phyloP scores from a whole-genome alignment of 2,113 vertebrate species.

The Lasiurus borealis region DNA sequence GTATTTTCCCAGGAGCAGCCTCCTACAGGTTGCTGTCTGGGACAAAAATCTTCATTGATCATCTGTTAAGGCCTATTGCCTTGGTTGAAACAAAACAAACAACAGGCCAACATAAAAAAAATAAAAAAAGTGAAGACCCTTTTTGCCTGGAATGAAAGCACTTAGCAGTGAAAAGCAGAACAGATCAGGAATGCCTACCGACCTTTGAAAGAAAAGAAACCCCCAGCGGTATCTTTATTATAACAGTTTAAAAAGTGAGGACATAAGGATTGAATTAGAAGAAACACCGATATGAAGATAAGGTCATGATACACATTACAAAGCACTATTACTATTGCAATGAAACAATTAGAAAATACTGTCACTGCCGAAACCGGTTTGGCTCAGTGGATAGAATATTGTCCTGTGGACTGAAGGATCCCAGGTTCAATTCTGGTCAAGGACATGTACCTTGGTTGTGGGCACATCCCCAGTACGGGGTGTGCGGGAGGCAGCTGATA shows the following conservation, averaged over 20 bases:
- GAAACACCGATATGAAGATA: neutral
- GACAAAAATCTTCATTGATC: neutral
- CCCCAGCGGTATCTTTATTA: neutral
- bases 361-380: neutral
- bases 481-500: too few relatives aligned
- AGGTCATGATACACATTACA: neutral
- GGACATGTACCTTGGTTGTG: too few relatives aligned
- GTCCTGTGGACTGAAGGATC: too few relatives aligned
- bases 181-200: neutral
- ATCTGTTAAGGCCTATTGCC: neutral
- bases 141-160: slow-evolving; percentile 4
- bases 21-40: neutral
- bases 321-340: neutral
- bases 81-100: neutral
- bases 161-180: neutral
- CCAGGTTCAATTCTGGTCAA: too few relatives aligned
- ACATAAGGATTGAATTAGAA: slow-evolving; percentile 45
- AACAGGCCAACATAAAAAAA: neutral
- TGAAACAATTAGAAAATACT: neutral
- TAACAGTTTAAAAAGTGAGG: slow-evolving; percentile 28
- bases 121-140: neutral
- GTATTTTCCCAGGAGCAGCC: slow-evolving; percentile 15
- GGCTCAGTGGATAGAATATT: too few relatives aligned
- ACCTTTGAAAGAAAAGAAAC: slow-evolving; percentile 31
- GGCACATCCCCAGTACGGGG: too few relatives aligned